Evolutionary conservation across 30 jellyfish, hydroid and myxozoan species (phyloP).

Genomic region (Pseudorhiza aurosa): DNA sequence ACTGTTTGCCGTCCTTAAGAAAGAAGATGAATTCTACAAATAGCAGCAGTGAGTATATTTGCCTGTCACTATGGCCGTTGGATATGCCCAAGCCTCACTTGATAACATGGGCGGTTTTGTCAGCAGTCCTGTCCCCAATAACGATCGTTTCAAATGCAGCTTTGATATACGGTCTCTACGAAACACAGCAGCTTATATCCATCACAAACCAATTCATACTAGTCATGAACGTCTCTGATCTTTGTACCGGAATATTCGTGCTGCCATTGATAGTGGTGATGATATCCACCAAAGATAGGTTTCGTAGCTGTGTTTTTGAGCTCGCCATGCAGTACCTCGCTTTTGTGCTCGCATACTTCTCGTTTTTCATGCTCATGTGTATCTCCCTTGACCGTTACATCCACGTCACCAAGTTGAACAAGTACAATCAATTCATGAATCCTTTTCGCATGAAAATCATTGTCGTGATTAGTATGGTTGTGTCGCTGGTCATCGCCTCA

Average conservation of each 20-base stretch:
- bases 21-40: neutral
- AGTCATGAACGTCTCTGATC: conserved; percentile 36
- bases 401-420: conserved; percentile 45
- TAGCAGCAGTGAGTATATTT: neutral
- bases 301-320: conserved; percentile 48
- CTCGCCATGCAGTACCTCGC: conserved; percentile 13
- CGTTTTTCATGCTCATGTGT: conserved; percentile 47
- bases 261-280: conserved; percentile 13
- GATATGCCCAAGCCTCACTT: conserved; percentile 30
- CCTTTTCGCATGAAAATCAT: conserved; percentile 34
- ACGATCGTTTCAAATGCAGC: conserved; percentile 10
- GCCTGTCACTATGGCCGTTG: conserved; percentile 39
- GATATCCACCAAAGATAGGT: neutral
- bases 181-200: conserved; percentile 19
- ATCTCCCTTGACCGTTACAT: conserved; percentile 40
- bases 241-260: conserved; percentile 16
- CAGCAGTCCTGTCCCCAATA: conserved; percentile 2
- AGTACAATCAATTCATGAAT: conserved; percentile 29
- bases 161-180: conserved; percentile 27
- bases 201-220: conserved; percentile 30
- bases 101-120: neutral
- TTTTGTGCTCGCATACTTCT: conserved; percentile 28
- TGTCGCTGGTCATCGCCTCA: conserved; percentile 11
- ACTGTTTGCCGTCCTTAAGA: neutral
- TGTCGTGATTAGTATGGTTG: neutral